phyloP scores from a whole-genome alignment of 2,888 invertebrate genomes.

The Dynastes tityus region DNA sequence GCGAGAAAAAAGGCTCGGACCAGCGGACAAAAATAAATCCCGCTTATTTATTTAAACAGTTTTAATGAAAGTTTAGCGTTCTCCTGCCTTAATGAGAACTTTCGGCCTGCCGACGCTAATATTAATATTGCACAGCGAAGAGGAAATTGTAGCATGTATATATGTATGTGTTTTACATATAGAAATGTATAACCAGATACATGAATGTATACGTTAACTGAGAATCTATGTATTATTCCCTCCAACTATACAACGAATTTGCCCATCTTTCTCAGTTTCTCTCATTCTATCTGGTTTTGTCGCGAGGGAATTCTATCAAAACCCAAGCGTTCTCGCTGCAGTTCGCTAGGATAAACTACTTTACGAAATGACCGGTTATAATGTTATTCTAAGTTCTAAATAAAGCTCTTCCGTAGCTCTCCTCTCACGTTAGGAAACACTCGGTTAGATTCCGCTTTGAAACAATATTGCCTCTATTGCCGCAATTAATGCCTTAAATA shows the following conservation, averaged over 20 bases:
- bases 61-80: background rate
- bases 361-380: slow-evolving; percentile 33
- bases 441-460: slow-evolving; percentile 26
- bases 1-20: no score
- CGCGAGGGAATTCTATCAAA: slow-evolving; percentile 25
- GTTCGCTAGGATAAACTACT: slow-evolving; percentile 22
- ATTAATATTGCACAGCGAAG: slow-evolving; percentile 17
- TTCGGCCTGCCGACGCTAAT: background rate
- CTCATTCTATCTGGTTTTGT: no score
- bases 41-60: background rate
- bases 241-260: no score
- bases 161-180: background rate
- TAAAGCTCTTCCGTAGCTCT: slow-evolving; percentile 8
- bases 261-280: no score
- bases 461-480: slow-evolving; percentile 18
- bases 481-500: slow-evolving; percentile 28
- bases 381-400: slow-evolving; percentile 36
- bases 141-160: slow-evolving; percentile 11
- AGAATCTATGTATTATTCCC: background rate
- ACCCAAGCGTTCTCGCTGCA: slow-evolving; percentile 11
- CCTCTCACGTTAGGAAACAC: slow-evolving; percentile 6
- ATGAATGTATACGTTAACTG: background rate
- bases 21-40: background rate
- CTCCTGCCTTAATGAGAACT: background rate
- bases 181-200: no score